Conservation (phyloP, 64 coral and sea anemone species). For the Cladopsammia gracilis region DNA sequence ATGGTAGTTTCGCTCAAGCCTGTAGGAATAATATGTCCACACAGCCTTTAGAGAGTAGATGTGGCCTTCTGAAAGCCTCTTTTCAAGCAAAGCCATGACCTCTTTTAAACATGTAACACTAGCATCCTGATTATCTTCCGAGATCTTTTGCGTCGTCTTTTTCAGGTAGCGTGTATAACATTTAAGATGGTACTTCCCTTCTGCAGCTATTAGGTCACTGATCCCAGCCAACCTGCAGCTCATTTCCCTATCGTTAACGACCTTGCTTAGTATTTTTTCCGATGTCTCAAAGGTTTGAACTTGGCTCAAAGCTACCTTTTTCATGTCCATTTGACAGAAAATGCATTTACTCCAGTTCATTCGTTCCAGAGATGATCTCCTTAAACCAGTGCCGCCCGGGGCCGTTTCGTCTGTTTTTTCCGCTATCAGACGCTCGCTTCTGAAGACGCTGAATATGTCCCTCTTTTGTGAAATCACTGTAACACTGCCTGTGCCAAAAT, state of each 20-base stretch:
- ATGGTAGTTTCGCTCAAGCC: constrained; percentile 40
- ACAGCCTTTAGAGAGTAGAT: constrained; percentile 60
- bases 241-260: constrained; percentile 8
- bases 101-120: constrained; percentile 23
- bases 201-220: constrained; percentile 32
- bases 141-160: not conserved
- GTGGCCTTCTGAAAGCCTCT: constrained; percentile 35
- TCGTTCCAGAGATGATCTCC: constrained; percentile 52
- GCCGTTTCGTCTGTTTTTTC: not conserved
- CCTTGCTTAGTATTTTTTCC: constrained; percentile 8
- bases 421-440: constrained; percentile 16
- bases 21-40: constrained; percentile 48
- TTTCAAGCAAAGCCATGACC: constrained; percentile 42
- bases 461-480: constrained; percentile 71
- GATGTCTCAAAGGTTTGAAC: constrained; percentile 39
- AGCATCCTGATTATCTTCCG: constrained; percentile 1
- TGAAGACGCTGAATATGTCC: constrained; percentile 65
- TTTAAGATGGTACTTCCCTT: constrained; percentile 36
- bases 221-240: constrained; percentile 35
- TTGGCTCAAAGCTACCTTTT: constrained; percentile 1
- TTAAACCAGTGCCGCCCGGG: not conserved
- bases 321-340: not conserved
- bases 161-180: constrained; percentile 5
- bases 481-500: constrained; percentile 72
- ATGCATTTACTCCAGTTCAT: constrained; percentile 34